Base-by-base conservation (phyloP, 53 echinoderm and acorn worm genomes). In the Echinometra lucunter region DNA sequence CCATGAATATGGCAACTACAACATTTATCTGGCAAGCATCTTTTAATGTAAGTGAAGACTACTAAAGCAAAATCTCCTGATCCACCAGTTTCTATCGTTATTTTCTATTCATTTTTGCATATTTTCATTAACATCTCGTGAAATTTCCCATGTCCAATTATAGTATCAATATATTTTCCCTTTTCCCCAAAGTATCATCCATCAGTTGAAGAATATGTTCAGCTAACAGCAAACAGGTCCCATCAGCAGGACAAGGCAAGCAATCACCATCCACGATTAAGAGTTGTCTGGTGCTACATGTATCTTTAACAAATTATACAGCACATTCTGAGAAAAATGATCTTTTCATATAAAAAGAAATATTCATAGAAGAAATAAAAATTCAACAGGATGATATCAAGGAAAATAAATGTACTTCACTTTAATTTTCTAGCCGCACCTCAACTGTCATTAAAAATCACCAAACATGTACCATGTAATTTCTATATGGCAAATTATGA, bases 11-110 rank as follows among this genome's bases (percentile, higher is more conserved):
- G 18, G 30, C 34, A 70, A 10, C 7, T 70, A 70, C 70, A 28
- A 70, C 32, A 34, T 70, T 12, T 53, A 53, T 63, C 19, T 78
- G 78, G 78, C 78, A 78, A 78, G 78, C 78, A 78, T 78, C 63
- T 23, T 56, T 56, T 56, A 56, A 74, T 35, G n/a, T 35, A 6
- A 34, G 5, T 19, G 42, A 78, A 42, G 38, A 78, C 78, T 78
- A 78, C n/a, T n/a, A 19, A 78, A 40, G 78, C 19, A 78, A 40
- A 19, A 21, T 4, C 1, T 42, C 13, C 38, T 3, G 1, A 35
- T 38, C 78, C 42, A 42, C 42, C 30, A 78, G 42, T 63, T 38
- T 23, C 78, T 78, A 42, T 23, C 23, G 7, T 78, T 78, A 42
- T 78, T 78, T 78, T 42, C 13, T 18, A 40, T 30, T 78, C 78